A percentile compares a stretch with the other conserved stretches of the same genome.
phyloP scores from a whole-genome alignment of 2,797 vertebrate species.

The Lerista edwardsae region DNA sequence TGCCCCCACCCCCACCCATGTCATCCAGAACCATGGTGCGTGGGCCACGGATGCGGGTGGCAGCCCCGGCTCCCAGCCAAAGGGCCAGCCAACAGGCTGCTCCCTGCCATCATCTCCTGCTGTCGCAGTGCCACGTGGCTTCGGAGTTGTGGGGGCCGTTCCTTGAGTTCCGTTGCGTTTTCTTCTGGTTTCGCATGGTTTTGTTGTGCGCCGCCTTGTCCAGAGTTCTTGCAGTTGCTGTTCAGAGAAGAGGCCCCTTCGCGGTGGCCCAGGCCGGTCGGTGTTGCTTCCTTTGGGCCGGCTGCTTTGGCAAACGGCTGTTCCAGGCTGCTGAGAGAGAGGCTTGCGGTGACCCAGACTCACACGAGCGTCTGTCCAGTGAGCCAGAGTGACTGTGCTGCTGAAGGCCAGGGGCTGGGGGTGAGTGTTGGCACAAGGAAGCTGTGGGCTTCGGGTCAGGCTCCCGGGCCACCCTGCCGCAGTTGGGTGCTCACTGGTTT shows the following conservation, averaged over 20 bases:
- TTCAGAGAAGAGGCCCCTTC: neutral
- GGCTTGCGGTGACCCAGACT: neutral
- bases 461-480: neutral
- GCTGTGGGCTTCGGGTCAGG: no score
- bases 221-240: neutral
- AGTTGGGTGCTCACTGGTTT: neutral
- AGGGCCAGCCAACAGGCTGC: accelerated
- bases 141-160: no score
- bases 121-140: slow-evolving; percentile 42
- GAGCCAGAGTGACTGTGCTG: neutral
- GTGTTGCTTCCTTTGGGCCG: no score
- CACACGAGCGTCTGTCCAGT: no score
- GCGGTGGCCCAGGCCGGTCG: no score
- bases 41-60: neutral
- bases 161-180: neutral
- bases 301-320: no score
- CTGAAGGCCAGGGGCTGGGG: no score
- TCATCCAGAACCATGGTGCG: neutral
- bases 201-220: neutral
- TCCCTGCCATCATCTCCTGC: slow-evolving; percentile 35
- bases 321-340: neutral
- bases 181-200: neutral
- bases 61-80: neutral
- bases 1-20: neutral
- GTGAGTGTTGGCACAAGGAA: no score